Conservation (phyloP, 2,888 invertebrate species). For the Salticus scenicus region DNA sequence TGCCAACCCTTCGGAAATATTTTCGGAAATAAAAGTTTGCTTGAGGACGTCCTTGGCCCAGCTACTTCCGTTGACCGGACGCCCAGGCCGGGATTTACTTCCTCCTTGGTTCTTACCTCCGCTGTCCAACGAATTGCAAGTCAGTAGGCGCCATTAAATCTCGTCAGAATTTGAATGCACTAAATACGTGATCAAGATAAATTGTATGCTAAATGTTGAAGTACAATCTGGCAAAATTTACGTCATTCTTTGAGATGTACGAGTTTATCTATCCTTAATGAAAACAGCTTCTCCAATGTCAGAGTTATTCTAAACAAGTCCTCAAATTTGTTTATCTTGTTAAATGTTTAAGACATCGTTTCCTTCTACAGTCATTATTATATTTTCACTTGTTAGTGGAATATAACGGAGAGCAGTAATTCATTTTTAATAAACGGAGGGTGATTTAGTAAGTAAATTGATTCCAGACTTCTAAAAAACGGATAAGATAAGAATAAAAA, state of each 20-base stretch:
- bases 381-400: too few relatives aligned
- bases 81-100: slow-evolving; percentile 18
- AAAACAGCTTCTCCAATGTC: too few relatives aligned
- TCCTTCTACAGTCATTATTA: too few relatives aligned
- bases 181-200: background rate
- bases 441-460: too few relatives aligned
- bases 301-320: too few relatives aligned
- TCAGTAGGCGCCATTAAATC: slow-evolving; percentile 1
- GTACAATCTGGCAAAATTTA: background rate
- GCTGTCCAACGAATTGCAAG: background rate
- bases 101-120: slow-evolving; percentile 35
- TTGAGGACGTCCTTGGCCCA: slow-evolving; percentile 36
- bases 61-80: slow-evolving; percentile 63
- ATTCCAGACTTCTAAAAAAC: too few relatives aligned
- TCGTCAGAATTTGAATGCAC: background rate
- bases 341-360: too few relatives aligned
- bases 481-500: too few relatives aligned
- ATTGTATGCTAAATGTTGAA: background rate
- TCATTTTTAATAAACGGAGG: too few relatives aligned
- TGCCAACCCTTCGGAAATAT: slow-evolving; percentile 7
- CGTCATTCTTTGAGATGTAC: background rate
- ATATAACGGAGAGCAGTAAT: too few relatives aligned
- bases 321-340: too few relatives aligned
- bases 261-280: background rate
- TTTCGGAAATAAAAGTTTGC: slow-evolving; percentile 14